A percentile compares a stretch with the other conserved stretches of the same genome.
Evolutionary conservation across 2,797 vertebrate species (phyloP).

Genomic region (Chelonia mydas): DNA sequence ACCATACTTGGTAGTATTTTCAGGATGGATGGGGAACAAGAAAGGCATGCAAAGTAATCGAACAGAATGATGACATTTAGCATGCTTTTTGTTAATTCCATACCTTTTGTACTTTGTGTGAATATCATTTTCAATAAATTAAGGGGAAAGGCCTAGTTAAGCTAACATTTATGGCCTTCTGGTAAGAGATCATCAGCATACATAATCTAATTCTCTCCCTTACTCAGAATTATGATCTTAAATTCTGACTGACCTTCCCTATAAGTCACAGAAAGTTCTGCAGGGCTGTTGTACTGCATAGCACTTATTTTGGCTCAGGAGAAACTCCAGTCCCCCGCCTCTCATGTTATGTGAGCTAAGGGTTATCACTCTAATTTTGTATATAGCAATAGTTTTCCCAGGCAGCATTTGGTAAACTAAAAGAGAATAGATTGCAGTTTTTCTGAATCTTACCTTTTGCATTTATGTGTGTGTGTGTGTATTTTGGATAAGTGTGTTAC

Average conservation of each 20-base stretch:
- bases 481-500: background rate
- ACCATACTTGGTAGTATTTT: background rate
- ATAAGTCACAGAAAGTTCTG: background rate
- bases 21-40: background rate
- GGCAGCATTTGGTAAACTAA: background rate
- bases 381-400: background rate
- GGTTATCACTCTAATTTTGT: background rate
- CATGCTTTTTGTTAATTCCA: background rate
- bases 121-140: background rate
- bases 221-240: background rate
- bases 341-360: rapidly evolving
- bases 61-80: background rate
- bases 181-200: background rate
- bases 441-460: background rate
- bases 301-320: background rate
- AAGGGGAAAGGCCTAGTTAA: background rate
- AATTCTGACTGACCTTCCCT: background rate
- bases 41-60: background rate
- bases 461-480: background rate
- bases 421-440: background rate
- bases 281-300: background rate
- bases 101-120: background rate
- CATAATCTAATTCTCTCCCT: background rate
- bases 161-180: background rate
- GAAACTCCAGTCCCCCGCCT: background rate